Evolutionary conservation across 2,888 invertebrate species (phyloP).

Genomic region (Eristalis tenax): DNA sequence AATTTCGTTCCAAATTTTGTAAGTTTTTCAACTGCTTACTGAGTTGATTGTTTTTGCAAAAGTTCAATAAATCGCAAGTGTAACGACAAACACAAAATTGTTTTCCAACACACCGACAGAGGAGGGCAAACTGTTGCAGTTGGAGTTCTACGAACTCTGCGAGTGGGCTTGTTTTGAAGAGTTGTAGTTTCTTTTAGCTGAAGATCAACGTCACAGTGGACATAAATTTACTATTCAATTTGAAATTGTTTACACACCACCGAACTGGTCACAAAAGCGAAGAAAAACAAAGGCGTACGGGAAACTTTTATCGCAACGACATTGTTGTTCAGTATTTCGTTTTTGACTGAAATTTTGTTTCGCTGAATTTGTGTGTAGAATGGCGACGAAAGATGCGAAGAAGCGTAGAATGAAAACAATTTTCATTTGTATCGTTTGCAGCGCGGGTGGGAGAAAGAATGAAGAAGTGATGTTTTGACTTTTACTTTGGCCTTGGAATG

Average conservation of each 20-base stretch:
- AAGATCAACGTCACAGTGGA: neutral
- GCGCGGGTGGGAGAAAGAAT: neutral
- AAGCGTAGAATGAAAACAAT: neutral
- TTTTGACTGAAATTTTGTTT: constrained; percentile 52
- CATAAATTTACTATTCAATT: neutral
- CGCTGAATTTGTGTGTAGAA: constrained; percentile 34
- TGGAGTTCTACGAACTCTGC: constrained; percentile 2
- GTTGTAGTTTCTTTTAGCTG: neutral
- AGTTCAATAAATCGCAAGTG: neutral
- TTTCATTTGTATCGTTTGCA: too few relatives aligned
- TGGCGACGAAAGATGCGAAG: constrained; percentile 32
- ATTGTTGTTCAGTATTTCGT: constrained; percentile 44
- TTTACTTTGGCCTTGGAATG: constrained; percentile 66
- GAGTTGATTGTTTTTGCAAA: constrained; percentile 1
- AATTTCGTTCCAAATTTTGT: neutral
- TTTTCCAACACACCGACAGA: neutral
- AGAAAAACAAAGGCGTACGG: neutral
- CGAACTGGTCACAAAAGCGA: neutral
- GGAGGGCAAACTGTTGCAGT: constrained; percentile 25
- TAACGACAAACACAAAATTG: neutral
- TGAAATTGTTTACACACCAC: neutral
- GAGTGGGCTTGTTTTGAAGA: neutral
- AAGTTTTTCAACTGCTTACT: constrained; percentile 30
- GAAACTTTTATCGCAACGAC: constrained; percentile 12
- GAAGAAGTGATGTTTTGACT: constrained; percentile 50